phyloP scores from a whole-genome alignment of 2,113 vertebrate species.

The Caracal caracal region DNA sequence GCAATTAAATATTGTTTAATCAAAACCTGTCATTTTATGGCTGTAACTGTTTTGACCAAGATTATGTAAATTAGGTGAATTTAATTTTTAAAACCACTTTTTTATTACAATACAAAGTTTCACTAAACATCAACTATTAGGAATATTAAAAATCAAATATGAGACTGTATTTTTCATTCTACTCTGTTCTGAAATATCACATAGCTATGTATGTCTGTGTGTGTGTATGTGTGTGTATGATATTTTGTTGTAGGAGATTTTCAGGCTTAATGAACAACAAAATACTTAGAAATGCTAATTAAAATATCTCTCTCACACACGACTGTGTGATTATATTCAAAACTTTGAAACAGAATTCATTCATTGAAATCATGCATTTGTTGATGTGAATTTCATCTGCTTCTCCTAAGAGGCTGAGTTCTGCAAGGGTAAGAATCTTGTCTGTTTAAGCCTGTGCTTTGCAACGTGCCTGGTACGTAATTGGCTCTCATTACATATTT shows the following conservation, averaged over 20 bases:
- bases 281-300: background rate
- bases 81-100: background rate
- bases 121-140: background rate
- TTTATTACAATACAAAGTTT: background rate
- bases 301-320: background rate
- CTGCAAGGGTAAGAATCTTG: background rate
- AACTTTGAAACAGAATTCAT: background rate
- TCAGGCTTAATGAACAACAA: background rate
- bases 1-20: background rate
- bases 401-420: background rate
- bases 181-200: background rate
- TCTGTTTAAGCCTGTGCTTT: background rate
- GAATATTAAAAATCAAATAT: background rate
- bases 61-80: background rate
- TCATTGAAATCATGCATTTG: background rate
- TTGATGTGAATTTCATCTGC: background rate
- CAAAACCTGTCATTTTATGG: background rate
- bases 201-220: background rate
- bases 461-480: background rate
- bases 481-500: background rate
- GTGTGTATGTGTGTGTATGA: background rate
- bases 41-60: background rate
- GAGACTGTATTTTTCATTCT: background rate
- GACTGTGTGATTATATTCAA: background rate
- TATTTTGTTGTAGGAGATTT: background rate